phyloP scores from a whole-genome alignment of 1,140 invertebrate genomes.

The Bombus vancouverensis region DNA sequence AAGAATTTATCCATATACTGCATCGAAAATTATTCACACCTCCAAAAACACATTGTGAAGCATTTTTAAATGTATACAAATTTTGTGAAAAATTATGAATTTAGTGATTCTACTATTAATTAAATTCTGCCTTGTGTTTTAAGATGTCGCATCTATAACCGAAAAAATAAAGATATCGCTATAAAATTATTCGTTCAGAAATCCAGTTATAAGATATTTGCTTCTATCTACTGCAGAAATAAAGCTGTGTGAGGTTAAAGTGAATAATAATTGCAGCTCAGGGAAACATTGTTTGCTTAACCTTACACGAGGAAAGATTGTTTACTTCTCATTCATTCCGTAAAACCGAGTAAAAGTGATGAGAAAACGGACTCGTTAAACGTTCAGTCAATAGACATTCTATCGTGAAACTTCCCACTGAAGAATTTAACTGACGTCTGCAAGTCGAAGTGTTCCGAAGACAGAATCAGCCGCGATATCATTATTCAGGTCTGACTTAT shows the following conservation, averaged over 20 bases:
- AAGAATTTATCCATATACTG: no score
- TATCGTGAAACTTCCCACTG: background rate
- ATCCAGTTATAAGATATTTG: background rate
- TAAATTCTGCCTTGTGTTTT: no score
- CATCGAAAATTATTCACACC: no score
- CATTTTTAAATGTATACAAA: no score
- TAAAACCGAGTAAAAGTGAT: background rate
- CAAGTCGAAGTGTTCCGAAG: background rate
- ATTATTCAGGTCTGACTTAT: constrained; percentile 17
- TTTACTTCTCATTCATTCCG: constrained; percentile 67
- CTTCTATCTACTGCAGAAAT: background rate
- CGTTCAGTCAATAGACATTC: constrained; percentile 1
- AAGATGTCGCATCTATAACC: no score
- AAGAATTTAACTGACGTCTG: background rate
- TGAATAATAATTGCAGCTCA: background rate
- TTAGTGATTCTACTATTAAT: no score
- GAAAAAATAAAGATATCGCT: background rate
- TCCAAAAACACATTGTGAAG: no score
- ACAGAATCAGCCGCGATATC: constrained; percentile 10
- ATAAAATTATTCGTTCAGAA: background rate
- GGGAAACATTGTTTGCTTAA: background rate
- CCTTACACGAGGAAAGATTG: constrained; percentile 41
- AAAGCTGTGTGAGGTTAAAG: no score
- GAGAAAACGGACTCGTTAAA: constrained; percentile 24
- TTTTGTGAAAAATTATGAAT: no score